Evolutionary conservation across 2,888 invertebrate species (phyloP), one percentile per base, ranked within the genome.

Genomic region (Nymphalis c-album): DNA sequence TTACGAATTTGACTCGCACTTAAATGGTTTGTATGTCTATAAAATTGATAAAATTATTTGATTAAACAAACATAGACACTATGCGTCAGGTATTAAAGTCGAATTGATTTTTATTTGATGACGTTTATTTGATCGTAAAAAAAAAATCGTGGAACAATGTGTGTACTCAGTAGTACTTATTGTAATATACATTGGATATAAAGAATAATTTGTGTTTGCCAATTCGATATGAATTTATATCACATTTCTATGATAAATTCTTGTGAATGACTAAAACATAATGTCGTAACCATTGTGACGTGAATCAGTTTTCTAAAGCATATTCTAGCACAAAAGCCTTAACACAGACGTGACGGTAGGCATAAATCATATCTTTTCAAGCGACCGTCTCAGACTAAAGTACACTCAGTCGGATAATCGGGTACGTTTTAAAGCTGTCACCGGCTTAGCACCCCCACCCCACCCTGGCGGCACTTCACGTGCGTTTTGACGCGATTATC

Each of bases 401-500:
- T 85, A 86, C 85, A 86, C 88, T 89, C 84, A 80, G 84, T 77
- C 79, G 85, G 85, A 87, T 90, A 90, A 91, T 88, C 91, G 85
- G 89, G 85, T 82, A 85, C 85, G 86, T 89, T 91, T 90, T 88
- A 90, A 90, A 66, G 65, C 65, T 82, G 86, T 83, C 85, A 85
- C 85, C 85, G 85, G 90, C 91, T 91, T 90, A 90, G 84, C 81
- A 70, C 76, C 47, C 60, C 48, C 51, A 47, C 59, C 50, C 13
- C 31, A 17, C 73, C 73, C 74, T 71, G 72, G 75, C 78, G 83
- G 83, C 85, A 86, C 90, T 91, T 89, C 90, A 90, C 90, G 91
- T 91, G 91, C 91, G 91, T 91, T 91, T 91, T 92, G 91, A 92
- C 90, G 90, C 90, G 91, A 92, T 92, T 92, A 92, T 91, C 90